Conservation (phyloP, 1,140 invertebrate species). For the Platorchestia sp. region DNA sequence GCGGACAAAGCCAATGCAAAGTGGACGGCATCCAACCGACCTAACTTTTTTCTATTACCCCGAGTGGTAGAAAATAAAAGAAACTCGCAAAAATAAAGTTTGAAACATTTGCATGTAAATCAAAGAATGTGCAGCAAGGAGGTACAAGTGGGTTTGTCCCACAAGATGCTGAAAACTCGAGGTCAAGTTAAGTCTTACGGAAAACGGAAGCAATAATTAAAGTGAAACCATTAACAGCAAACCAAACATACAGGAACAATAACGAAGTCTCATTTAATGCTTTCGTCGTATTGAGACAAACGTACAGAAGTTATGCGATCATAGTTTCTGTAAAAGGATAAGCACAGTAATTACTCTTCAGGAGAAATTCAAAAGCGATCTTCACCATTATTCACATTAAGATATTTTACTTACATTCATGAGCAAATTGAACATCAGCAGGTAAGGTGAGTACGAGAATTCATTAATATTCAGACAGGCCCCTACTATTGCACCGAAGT, state of each 20-base stretch:
- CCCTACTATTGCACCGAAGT: no score
- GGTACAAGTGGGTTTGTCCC: not conserved
- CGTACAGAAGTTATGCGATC: not conserved
- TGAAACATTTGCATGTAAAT: conserved; percentile 50
- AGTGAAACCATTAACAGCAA: not conserved
- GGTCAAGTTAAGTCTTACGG: not conserved
- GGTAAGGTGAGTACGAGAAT: no score
- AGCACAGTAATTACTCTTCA: not conserved
- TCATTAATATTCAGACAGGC: no score
- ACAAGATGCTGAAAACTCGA: conserved; percentile 22
- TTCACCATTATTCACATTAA: not conserved
- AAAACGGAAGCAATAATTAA: not conserved
- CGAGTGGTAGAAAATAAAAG: conserved; percentile 49
- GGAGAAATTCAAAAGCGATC: not conserved
- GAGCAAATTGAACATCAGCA: no score
- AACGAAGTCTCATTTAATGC: not conserved
- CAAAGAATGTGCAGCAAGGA: not conserved
- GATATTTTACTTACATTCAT: not conserved
- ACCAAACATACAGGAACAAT: not conserved
- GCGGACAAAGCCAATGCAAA: conserved; percentile 54
- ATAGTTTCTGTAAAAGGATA: not conserved
- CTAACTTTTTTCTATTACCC: conserved; percentile 50
- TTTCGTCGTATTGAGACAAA: not conserved
- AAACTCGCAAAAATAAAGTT: conserved; percentile 32
- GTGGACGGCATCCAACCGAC: conserved; percentile 42